Evolutionary conservation across 2,888 invertebrate species (phyloP).

Genomic region (Stegana nigrithorax): DNA sequence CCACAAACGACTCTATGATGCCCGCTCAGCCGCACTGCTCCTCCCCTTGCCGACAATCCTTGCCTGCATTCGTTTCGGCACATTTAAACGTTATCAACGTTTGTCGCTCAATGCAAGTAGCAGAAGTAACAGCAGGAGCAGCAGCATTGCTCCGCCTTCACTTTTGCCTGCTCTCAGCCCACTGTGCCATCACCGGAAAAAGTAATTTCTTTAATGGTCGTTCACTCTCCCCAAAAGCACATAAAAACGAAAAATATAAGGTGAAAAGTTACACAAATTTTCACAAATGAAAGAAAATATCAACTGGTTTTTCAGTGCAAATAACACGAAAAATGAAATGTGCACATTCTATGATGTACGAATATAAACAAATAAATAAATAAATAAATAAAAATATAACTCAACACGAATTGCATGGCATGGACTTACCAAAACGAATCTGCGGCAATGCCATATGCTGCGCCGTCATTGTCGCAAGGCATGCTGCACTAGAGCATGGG

Average conservation of each 20-base stretch:
- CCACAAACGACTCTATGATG: conserved; percentile 45
- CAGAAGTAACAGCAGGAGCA: conserved; percentile 6
- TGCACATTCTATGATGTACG: too few relatives aligned
- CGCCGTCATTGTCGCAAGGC: too few relatives aligned
- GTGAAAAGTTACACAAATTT: conserved; percentile 15
- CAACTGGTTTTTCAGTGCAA: conserved; percentile 6
- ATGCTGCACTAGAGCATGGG: too few relatives aligned
- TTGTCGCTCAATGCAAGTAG: conserved; percentile 17
- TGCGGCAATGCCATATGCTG: too few relatives aligned
- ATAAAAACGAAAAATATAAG: conserved; percentile 2
- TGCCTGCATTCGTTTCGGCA: conserved; percentile 27
- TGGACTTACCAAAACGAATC: too few relatives aligned
- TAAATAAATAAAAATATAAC: neutral
- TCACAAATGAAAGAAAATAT: conserved; percentile 11
- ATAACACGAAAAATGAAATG: too few relatives aligned
- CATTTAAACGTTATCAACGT: conserved; percentile 54
- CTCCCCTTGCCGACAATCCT: neutral
- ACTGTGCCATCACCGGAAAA: conserved; percentile 39
- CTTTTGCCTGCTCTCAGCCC: conserved; percentile 13
- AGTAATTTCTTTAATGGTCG: conserved; percentile 66
- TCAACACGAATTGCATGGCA: too few relatives aligned
- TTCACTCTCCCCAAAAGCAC: conserved; percentile 35
- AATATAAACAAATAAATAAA: neutral
- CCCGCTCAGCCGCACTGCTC: neutral
- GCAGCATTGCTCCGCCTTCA: neutral